Percentiles rank a stretch among this genome's conserved stretches.
Conservation (phyloP, 2,113 vertebrate species). For the Anhinga anhinga region DNA sequence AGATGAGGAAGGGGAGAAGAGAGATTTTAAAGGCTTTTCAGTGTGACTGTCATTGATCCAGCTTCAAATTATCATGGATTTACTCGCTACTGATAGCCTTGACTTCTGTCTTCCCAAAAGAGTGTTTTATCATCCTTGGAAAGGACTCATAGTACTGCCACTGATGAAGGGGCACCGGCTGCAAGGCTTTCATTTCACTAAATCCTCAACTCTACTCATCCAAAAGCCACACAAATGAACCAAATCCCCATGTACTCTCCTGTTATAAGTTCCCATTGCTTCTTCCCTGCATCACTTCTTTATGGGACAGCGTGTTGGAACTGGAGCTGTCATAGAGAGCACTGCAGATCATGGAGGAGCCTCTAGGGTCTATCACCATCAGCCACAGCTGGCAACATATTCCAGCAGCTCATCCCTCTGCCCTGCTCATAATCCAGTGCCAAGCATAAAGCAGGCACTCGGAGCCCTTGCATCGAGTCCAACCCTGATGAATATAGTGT, state of each 20-base stretch:
- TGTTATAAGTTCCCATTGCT: neutral
- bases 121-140: neutral
- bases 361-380: neutral
- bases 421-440: neutral
- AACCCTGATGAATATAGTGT: fast-evolving
- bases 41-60: neutral
- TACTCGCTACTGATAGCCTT: neutral
- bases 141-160: neutral
- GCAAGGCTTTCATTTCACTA: neutral
- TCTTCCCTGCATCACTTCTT: neutral
- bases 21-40: neutral
- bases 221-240: neutral
- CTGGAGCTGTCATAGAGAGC: neutral
- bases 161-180: neutral
- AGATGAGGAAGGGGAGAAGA: neutral
- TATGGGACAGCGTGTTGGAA: neutral
- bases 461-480: neutral
- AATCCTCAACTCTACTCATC: neutral
- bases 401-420: neutral
- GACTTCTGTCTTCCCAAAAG: neutral
- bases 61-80: neutral
- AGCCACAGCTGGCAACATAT: neutral
- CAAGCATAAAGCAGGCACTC: neutral
- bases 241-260: neutral
- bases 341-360: neutral